Percentiles rank a stretch among this genome's conserved stretches.
phyloP scores from a whole-genome alignment of 2,888 invertebrate species.

The Callimorpha dominula region DNA sequence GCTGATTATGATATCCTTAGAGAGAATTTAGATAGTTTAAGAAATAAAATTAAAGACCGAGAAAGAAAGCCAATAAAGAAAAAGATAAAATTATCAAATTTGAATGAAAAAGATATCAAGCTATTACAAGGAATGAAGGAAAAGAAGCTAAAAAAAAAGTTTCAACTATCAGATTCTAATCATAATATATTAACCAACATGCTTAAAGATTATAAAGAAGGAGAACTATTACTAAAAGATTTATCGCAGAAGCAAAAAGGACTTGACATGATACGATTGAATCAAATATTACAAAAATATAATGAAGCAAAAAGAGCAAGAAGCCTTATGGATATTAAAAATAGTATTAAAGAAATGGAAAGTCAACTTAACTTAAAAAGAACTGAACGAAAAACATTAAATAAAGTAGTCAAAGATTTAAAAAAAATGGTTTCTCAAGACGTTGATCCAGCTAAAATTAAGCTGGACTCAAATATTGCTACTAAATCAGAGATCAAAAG shows the following conservation, averaged over 20 bases:
- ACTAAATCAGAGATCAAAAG: not conserved
- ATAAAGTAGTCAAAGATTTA: not conserved
- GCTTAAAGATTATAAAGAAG: slow-evolving; percentile 13
- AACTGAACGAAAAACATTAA: not conserved
- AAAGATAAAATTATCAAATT: slow-evolving; percentile 1
- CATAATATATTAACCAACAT: not conserved
- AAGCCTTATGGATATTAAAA: not conserved
- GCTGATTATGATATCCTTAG: not conserved
- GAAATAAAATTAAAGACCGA: not conserved
- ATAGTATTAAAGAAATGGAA: not conserved
- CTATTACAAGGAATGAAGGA: slow-evolving; percentile 1
- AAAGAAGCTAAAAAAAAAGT: slow-evolving; percentile 1
- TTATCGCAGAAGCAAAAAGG: slow-evolving; percentile 8
- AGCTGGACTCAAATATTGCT: not conserved
- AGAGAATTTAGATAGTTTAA: slow-evolving; percentile 1
- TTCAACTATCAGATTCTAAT: slow-evolving; percentile 5
- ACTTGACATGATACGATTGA: slow-evolving; percentile 6
- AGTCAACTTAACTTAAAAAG: not conserved
- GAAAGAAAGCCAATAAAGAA: not conserved
- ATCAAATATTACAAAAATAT: slow-evolving; percentile 21
- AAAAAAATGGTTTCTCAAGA: not conserved
- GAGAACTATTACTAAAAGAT: slow-evolving; percentile 8
- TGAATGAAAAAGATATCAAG: slow-evolving; percentile 11
- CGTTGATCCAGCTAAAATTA: not conserved
- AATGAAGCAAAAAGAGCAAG: slow-evolving; percentile 4